These are phyloP conservation scores for Megalurothrips usitatus DNA, from an alignment of 2,888 invertebrate species.

Conservation along the genomic window DNA sequence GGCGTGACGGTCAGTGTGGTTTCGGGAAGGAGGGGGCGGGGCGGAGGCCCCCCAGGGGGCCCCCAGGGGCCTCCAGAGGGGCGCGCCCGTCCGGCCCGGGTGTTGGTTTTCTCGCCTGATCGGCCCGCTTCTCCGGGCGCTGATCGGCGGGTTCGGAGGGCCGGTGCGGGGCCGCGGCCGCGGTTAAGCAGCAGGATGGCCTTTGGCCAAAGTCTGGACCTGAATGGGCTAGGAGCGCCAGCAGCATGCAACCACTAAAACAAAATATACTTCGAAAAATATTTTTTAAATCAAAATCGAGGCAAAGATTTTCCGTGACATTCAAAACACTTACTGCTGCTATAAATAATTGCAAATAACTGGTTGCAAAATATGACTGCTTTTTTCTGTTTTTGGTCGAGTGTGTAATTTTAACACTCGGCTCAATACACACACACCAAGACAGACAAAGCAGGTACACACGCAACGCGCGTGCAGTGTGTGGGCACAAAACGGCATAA, in stretches of 20 bases:
- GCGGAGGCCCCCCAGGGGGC: neutral
- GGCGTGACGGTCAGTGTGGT: neutral
- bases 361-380: neutral
- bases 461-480: neutral
- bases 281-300: neutral
- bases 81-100: neutral
- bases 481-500: neutral
- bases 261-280: neutral
- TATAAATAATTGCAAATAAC: neutral
- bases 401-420: neutral
- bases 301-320: too few relatives aligned
- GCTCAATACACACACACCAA: neutral
- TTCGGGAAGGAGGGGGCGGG: neutral
- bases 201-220: neutral
- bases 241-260: neutral
- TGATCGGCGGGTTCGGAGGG: neutral
- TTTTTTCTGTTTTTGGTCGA: neutral
- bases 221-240: neutral
- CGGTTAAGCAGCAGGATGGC: neutral
- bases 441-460: neutral
- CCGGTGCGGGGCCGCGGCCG: neutral
- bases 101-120: slow-evolving; percentile 12
- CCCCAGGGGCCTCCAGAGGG: neutral
- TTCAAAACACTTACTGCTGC: neutral
- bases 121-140: neutral